phyloP scores from a whole-genome alignment of 2,888 invertebrate genomes.

The Tinea trinotella region DNA sequence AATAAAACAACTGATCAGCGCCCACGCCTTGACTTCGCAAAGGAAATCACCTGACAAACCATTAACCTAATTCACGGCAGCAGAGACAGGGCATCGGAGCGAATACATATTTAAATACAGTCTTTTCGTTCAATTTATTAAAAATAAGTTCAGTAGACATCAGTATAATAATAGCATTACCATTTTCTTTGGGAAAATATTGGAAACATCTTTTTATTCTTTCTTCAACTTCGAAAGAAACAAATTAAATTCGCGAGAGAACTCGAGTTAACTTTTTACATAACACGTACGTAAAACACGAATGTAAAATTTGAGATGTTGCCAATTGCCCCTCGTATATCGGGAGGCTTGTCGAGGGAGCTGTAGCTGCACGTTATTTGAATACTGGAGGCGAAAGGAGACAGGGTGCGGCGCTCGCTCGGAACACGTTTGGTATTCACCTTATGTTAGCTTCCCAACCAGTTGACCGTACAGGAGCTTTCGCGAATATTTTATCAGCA shows the following conservation, averaged over 20 bases:
- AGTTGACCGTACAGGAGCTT: conserved; percentile 20
- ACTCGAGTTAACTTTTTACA: not conserved
- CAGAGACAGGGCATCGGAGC: conserved; percentile 68
- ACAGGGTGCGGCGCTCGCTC: not conserved
- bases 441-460: conserved; percentile 18
- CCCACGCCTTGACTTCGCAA: conserved; percentile 25
- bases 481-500: conserved; percentile 23
- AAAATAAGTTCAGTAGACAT: too few species aligned
- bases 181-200: too few species aligned
- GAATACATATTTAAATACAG: conserved; percentile 66
- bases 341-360: conserved; percentile 20
- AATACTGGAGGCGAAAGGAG: conserved; percentile 16
- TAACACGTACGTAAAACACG: not conserved
- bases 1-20: too few species aligned
- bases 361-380: conserved; percentile 22
- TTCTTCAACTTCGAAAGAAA: not conserved
- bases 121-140: too few species aligned
- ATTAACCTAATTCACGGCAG: conserved; percentile 72
- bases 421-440: conserved; percentile 20
- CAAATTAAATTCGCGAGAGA: not conserved
- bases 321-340: conserved; percentile 13
- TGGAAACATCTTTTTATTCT: not conserved
- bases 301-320: conserved; percentile 13
- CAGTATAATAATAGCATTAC: too few species aligned
- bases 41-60: conserved; percentile 71